Conservation (phyloP, 2,888 invertebrate species). For the Drosophila monieri region DNA sequence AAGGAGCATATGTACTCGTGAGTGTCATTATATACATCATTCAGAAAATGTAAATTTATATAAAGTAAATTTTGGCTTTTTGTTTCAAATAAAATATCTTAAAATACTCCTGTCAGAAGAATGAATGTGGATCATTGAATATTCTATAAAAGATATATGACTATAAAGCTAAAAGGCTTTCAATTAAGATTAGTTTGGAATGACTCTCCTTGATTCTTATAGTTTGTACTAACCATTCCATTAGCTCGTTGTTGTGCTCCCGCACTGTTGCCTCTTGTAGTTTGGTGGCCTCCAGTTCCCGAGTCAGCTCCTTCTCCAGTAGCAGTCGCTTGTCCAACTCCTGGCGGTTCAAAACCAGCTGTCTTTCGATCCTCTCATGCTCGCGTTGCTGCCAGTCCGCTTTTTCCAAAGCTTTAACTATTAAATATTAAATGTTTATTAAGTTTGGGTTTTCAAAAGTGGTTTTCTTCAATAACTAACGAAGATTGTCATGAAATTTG, state of each 20-base stretch:
- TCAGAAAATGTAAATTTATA: neutral
- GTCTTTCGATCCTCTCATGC: constrained; percentile 7
- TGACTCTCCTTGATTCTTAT: too few relatives aligned
- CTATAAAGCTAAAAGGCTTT: too few relatives aligned
- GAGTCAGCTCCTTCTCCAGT: constrained; percentile 17
- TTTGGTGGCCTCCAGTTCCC: constrained; percentile 30
- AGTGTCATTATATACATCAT: neutral
- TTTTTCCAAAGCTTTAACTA: neutral
- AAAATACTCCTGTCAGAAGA: too few relatives aligned
- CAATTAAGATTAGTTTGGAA: too few relatives aligned
- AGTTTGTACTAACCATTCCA: constrained; percentile 39
- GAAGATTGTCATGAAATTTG: constrained; percentile 25
- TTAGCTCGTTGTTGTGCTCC: constrained; percentile 26
- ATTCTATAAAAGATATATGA: too few relatives aligned
- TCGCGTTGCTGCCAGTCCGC: constrained; percentile 26
- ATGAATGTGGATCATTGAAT: too few relatives aligned
- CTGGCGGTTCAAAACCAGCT: neutral
- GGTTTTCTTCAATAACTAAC: constrained; percentile 34
- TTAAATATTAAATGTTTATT: neutral
- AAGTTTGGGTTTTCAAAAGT: neutral
- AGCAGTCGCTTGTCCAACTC: constrained; percentile 30
- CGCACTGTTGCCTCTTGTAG: constrained; percentile 14
- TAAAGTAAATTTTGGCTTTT: neutral
- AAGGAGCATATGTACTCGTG: neutral
- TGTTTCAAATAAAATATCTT: neutral